These are phyloP conservation scores for Macrophya alboannulata DNA, from an alignment of 2,888 invertebrate species.

Conservation along the genomic window DNA sequence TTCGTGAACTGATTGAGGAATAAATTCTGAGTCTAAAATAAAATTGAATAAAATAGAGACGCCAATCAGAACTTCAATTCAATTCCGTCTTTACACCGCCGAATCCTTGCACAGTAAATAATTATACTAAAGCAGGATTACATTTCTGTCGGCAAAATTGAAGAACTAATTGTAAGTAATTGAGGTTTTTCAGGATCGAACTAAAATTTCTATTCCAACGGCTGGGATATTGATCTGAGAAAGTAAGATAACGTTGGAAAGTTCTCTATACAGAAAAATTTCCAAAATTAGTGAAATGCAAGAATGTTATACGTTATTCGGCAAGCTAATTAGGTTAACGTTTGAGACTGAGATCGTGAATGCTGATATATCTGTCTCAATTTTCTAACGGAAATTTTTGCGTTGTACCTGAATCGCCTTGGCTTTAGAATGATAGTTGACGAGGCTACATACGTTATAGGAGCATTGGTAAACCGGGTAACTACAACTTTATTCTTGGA, in stretches of 20 bases:
- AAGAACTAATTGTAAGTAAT: no score
- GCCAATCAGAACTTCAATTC: no score
- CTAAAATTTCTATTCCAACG: not conserved
- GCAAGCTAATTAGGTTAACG: constrained; percentile 28
- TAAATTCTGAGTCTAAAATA: no score
- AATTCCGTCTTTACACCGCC: no score
- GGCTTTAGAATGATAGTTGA: not conserved
- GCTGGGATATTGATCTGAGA: not conserved
- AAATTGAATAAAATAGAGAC: no score
- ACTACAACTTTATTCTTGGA: constrained; percentile 49
- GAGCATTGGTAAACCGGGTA: not conserved
- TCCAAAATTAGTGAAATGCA: not conserved
- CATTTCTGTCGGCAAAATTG: no score
- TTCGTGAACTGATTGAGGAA: no score
- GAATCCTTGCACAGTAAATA: no score
- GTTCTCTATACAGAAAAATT: not conserved
- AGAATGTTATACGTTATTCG: constrained; percentile 33
- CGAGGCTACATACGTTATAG: not conserved
- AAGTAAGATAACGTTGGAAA: constrained; percentile 22
- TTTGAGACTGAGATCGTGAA: constrained; percentile 20
- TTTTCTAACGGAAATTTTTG: constrained; percentile 43
- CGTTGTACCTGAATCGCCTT: constrained; percentile 62
- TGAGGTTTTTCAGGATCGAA: not conserved
- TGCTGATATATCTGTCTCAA: constrained; percentile 26
- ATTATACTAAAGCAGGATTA: no score